Evolutionary conservation across 2,113 vertebrate genomes (phyloP).

Genomic region (Rhynchopsitta pachyrhyncha): DNA sequence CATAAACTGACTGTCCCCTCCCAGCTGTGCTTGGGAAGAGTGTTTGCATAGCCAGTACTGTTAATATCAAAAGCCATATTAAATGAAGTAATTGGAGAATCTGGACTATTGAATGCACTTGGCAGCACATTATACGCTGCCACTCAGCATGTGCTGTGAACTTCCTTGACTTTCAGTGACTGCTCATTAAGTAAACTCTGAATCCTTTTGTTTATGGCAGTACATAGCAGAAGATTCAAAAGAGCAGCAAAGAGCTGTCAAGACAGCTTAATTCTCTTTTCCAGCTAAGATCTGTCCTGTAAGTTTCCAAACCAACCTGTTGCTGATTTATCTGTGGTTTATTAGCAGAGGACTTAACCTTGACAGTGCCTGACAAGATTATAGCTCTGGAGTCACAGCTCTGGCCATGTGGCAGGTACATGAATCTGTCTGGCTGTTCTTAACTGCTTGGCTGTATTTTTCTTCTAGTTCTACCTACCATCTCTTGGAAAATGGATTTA

Average conservation of each 20-base stretch:
- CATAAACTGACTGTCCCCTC: not conserved
- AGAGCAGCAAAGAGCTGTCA: slow-evolving; percentile 2
- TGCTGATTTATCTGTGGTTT: not conserved
- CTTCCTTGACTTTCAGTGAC: not conserved
- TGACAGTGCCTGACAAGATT: not conserved
- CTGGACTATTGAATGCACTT: not conserved
- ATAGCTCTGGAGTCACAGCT: not conserved
- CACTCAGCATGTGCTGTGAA: not conserved
- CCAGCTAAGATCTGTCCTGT: not conserved
- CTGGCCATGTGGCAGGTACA: not conserved
- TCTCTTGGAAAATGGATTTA: not conserved
- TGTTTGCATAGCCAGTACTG: not conserved
- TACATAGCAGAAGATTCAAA: not conserved
- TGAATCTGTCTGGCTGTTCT: not conserved
- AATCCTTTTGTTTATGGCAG: not conserved
- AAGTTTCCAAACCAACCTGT: not conserved
- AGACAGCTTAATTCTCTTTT: not conserved
- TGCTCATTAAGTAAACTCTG: not conserved
- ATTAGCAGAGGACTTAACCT: not conserved
- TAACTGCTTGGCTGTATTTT: not conserved
- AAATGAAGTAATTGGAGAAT: not conserved
- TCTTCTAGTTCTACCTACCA: not conserved
- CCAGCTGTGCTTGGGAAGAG: not conserved
- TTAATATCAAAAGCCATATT: not conserved
- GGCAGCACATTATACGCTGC: not conserved